A percentile compares a stretch with the other conserved stretches of the same genome.
These are phyloP conservation scores for Agriopis leucophaearia DNA, from an alignment of 2,888 invertebrate genomes.

Conservation along the genomic window DNA sequence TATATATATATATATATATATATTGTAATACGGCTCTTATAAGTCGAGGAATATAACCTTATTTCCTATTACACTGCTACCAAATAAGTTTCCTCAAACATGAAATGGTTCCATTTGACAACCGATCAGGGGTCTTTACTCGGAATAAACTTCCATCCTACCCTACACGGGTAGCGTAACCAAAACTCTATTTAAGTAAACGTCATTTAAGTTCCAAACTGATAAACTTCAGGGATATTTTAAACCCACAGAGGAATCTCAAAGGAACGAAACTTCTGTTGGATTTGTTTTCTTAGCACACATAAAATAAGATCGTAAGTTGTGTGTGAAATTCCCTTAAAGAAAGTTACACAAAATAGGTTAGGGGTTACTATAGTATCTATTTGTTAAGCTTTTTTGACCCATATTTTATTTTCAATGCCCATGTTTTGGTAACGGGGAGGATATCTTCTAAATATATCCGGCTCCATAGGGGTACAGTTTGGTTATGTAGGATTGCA, in stretches of 20 bases:
- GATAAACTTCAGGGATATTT: conserved; percentile 26
- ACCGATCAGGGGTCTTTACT: conserved; percentile 17
- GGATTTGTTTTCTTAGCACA: conserved; percentile 13
- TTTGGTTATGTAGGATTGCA: too few species aligned
- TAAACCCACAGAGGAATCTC: conserved; percentile 22
- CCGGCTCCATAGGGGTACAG: too few species aligned
- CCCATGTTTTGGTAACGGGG: neutral
- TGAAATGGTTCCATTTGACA: conserved; percentile 12
- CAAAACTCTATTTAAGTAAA: conserved; percentile 36
- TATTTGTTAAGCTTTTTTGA: conserved; percentile 1
- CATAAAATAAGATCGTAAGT: neutral
- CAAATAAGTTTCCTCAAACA: conserved; percentile 6
- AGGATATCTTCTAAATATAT: too few species aligned
- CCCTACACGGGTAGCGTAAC: conserved; percentile 18
- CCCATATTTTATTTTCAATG: neutral
- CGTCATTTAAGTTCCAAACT: conserved; percentile 34
- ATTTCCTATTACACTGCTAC: neutral
- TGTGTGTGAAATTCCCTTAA: conserved; percentile 1
- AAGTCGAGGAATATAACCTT: neutral
- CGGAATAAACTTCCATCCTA: conserved; percentile 20
- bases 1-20: too few species aligned
- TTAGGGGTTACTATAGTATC: neutral
- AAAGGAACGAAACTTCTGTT: conserved; percentile 7
- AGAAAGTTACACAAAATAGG: neutral
- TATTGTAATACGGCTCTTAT: too few species aligned